phyloP scores from a whole-genome alignment of 1,140 invertebrate species.

The Aradophagus sp. region DNA sequence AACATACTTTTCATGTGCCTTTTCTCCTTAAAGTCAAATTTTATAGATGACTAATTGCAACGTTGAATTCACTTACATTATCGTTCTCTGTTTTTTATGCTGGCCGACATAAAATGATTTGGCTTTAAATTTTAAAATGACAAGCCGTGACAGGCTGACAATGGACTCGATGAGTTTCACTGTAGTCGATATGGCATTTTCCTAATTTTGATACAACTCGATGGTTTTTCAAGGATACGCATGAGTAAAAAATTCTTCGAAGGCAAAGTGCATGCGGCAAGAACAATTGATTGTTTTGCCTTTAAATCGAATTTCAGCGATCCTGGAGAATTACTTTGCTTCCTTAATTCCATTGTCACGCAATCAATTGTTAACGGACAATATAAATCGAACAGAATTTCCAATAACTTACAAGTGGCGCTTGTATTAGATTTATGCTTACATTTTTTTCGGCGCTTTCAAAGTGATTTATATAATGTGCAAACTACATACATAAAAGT shows the following conservation, averaged over 20 bases:
- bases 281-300: constrained; percentile 46
- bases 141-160: constrained; percentile 53
- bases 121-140: constrained; percentile 33
- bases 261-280: constrained; percentile 17
- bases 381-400: constrained; percentile 30
- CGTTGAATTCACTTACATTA: no score
- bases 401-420: constrained; percentile 22
- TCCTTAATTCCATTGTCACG: constrained; percentile 58
- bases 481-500: no score
- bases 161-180: constrained; percentile 50
- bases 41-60: no score
- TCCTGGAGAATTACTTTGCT: constrained; percentile 32
- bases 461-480: no score
- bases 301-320: constrained; percentile 12
- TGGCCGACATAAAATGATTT: constrained; percentile 43
- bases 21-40: constrained; percentile 7
- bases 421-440: constrained; percentile 18
- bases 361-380: constrained; percentile 49
- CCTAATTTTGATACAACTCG: constrained; percentile 43
- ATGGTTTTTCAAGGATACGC: constrained; percentile 50
- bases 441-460: no score
- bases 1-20: constrained; percentile 22
- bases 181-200: constrained; percentile 50
- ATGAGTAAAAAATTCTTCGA: constrained; percentile 31
- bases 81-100: constrained; percentile 17